Conservation (phyloP, 2,888 invertebrate species). For the Dynastes maya region DNA sequence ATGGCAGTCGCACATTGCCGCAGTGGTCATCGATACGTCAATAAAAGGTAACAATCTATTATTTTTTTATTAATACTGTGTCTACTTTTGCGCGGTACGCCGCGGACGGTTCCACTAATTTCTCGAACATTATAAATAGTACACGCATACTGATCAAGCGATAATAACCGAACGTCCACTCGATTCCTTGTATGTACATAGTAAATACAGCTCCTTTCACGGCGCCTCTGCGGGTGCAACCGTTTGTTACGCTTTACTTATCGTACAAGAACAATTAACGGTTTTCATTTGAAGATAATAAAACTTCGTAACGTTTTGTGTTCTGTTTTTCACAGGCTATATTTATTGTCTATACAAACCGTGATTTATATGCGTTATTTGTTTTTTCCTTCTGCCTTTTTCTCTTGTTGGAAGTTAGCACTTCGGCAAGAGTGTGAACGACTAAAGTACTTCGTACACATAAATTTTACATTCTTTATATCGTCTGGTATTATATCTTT, state of each 20-base stretch:
- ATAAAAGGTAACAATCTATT: no score
- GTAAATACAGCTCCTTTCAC: no score
- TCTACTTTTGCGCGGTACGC: no score
- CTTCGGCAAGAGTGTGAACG: not conserved
- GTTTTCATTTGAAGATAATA: not conserved
- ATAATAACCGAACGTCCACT: no score
- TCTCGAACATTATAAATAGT: no score
- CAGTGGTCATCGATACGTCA: no score
- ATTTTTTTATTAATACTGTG: no score
- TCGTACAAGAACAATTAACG: not conserved
- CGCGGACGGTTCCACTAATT: no score
- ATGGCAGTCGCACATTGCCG: no score
- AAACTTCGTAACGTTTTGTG: not conserved
- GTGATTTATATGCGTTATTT: slow-evolving; percentile 1
- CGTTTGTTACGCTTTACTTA: not conserved
- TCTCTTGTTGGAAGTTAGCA: not conserved
- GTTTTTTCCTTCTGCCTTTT: not conserved
- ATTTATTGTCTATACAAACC: not conserved
- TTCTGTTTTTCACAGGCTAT: not conserved
- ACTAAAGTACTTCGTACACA: not conserved
- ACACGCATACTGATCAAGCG: no score
- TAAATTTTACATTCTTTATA: not conserved
- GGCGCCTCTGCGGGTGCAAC: no score
- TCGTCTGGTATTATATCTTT: not conserved
- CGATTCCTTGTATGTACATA: no score